A percentile compares a stretch with the other conserved stretches of the same genome.
These are phyloP conservation scores for Heliconius sara DNA, from an alignment of 2,888 invertebrate genomes.

Conservation along the genomic window DNA sequence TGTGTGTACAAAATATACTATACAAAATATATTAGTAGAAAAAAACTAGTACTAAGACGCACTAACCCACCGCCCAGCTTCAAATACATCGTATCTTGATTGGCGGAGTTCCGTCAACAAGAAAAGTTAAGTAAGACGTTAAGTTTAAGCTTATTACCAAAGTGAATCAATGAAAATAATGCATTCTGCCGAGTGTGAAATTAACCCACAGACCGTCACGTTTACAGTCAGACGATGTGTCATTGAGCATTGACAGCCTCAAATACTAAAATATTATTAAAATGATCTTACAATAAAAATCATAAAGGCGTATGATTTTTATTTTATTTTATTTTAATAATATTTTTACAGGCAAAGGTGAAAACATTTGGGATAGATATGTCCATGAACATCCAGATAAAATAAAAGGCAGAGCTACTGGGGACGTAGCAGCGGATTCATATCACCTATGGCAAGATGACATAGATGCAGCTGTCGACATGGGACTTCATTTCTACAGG, in stretches of 20 bases:
- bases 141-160: too few relatives aligned
- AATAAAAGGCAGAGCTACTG: conserved; percentile 67
- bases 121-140: too few relatives aligned
- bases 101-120: not conserved
- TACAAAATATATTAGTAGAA: not conserved
- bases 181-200: not conserved
- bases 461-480: conserved; percentile 62
- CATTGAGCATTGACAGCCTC: not conserved
- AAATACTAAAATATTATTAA: not conserved
- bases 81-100: not conserved
- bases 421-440: conserved; percentile 85
- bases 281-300: not conserved
- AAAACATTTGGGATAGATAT: conserved; percentile 80
- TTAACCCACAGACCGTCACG: not conserved
- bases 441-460: conserved; percentile 82
- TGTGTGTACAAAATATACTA: too few relatives aligned
- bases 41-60: not conserved
- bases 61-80: not conserved
- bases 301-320: not conserved
- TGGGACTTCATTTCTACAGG: conserved; percentile 76
- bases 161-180: too few relatives aligned
- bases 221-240: not conserved
- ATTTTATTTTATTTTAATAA: too few relatives aligned
- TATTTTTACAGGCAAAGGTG: conserved; percentile 77
- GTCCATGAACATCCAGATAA: conserved; percentile 52